Evolutionary conservation across 53 echinoderm and acorn worm genomes (phyloP).

Genomic region (Apostichopus leukothele): DNA sequence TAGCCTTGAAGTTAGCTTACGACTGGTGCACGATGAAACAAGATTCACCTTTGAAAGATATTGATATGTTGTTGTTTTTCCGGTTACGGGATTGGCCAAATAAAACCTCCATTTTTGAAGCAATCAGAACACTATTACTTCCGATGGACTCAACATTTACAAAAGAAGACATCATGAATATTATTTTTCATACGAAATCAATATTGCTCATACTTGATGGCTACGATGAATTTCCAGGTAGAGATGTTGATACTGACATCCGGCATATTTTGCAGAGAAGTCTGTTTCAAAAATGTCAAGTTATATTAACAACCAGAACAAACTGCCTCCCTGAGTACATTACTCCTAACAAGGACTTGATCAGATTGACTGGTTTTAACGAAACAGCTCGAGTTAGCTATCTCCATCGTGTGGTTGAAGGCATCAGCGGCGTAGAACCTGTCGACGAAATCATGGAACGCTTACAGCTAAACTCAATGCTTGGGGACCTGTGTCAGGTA

Average conservation of each 20-base stretch:
- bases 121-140: neutral
- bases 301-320: conserved; percentile 15
- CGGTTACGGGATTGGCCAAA: conserved; percentile 2
- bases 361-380: conserved; percentile 19
- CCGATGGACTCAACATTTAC: neutral
- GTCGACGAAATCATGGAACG: neutral
- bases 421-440: neutral
- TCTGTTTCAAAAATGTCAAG: conserved; percentile 19
- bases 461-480: neutral
- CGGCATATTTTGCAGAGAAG: neutral
- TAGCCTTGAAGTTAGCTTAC: neutral
- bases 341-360: neutral
- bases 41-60: neutral
- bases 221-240: neutral
- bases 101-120: neutral
- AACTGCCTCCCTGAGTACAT: neutral
- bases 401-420: neutral
- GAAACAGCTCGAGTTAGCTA: neutral
- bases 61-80: conserved; percentile 3
- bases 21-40: neutral
- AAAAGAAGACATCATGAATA: conserved; percentile 4
- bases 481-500: conserved; percentile 7
- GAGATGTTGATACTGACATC: neutral
- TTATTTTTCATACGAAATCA: neutral
- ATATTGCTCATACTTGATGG: conserved; percentile 12